Base-by-base conservation (phyloP, 2,113 vertebrate species). In the Alosa alosa region DNA sequence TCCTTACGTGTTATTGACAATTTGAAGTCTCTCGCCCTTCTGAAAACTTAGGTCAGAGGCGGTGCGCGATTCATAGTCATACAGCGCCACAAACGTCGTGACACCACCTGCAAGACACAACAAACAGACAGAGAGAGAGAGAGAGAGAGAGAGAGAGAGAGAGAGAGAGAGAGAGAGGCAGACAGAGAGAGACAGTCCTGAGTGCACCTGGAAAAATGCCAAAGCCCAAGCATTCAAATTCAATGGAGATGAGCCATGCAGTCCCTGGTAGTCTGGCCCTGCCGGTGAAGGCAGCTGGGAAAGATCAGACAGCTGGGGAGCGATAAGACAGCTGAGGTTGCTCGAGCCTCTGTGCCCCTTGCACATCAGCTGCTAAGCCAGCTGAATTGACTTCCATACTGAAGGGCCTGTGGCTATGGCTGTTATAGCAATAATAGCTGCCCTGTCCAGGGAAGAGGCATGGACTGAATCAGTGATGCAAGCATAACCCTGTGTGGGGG, bases 1-100 rank as follows among this genome's bases (percentile, higher is more conserved):
- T 86, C 95, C 98, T 98, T 96, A 99, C 98, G 98, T 99, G 95
- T 99, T 99, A 94, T 99, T 99, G 94, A 99, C 96, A 6, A 99
- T 99, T 89, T 99, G 98, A 86, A 99, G 95, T 87, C 96, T 93
- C 90, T 99, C 97, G 82, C 97, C 97, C 92, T 99, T 99, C 95
- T 97, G 97, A 92, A 99, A 99, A 90, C 97, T 98, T 87, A 99
- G 92, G 91, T 99, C 98, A 0, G 97, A 97, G 68, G 97, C 97
- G 0, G 98, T 99, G 87, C 98, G 94, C 31, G 98, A 98, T 92
- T 99, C 98, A 3, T 99, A 99, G 92, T 99, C 98, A 1, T 99
- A 99, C 86, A 99, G 94, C 10, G 98, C 98, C 89, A 99, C 97
- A 22, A 99, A 99, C 81, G 97, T 99, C 91, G 98, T 99, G 92